These are phyloP conservation scores for Anser brachyrhynchus DNA, from an alignment of 2,113 vertebrate species.

Conservation along the genomic window DNA sequence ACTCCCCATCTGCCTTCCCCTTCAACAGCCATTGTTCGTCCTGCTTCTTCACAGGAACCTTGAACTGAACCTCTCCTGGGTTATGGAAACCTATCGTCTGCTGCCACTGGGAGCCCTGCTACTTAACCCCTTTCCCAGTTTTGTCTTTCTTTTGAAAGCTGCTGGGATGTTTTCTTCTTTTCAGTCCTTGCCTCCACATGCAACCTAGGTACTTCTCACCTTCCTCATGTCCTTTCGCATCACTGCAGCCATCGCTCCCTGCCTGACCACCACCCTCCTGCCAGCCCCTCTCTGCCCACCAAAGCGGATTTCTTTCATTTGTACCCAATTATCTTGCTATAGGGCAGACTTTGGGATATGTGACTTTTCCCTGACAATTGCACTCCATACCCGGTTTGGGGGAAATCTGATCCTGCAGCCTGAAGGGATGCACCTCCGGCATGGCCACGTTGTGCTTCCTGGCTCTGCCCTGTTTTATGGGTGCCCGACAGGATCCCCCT, in stretches of 20 bases:
- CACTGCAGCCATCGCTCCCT: not conserved
- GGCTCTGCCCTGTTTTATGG: not conserved
- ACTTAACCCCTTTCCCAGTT: not conserved
- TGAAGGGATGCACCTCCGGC: not conserved
- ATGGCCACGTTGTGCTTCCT: rapidly evolving
- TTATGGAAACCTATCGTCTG: not conserved
- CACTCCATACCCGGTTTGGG: not conserved
- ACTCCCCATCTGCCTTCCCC: not conserved
- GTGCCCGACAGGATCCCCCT: not conserved
- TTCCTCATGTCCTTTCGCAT: not conserved
- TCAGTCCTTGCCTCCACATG: not conserved
- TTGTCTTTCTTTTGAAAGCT: not conserved
- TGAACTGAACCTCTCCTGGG: not conserved
- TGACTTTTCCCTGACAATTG: not conserved
- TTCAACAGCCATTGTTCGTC: not conserved
- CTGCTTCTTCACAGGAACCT: rapidly evolving
- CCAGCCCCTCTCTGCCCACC: not conserved
- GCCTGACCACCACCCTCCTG: not conserved
- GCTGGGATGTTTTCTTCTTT: not conserved
- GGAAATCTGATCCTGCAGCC: not conserved
- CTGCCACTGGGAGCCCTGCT: not conserved
- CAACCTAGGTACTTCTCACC: not conserved
- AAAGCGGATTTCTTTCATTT: not conserved
- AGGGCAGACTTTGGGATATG: not conserved
- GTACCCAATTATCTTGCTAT: not conserved